A percentile compares a stretch with the other conserved stretches of the same genome.
phyloP scores from a whole-genome alignment of 2,888 invertebrate genomes.

The Drosophila mimetica region DNA sequence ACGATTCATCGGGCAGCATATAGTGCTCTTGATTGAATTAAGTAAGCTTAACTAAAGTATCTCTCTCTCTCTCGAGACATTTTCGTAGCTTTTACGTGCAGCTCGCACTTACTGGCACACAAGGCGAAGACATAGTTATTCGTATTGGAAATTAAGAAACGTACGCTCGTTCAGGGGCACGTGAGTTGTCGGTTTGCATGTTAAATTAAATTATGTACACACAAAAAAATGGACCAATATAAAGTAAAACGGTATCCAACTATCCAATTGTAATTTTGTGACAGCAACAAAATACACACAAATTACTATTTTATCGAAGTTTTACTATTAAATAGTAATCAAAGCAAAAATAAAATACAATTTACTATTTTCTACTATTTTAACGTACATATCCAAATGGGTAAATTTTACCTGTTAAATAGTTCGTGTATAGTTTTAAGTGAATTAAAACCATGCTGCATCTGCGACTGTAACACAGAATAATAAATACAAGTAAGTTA shows the following conservation, averaged over 20 bases:
- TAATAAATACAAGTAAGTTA: constrained; percentile 69
- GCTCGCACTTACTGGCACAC: constrained; percentile 17
- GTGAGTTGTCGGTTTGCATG: constrained; percentile 64
- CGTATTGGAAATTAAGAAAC: constrained; percentile 38
- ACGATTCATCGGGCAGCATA: constrained; percentile 55
- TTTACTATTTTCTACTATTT: too few relatives aligned
- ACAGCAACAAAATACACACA: too few relatives aligned
- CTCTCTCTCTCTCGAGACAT: constrained; percentile 29
- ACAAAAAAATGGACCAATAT: too few relatives aligned
- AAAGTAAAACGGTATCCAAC: too few relatives aligned
- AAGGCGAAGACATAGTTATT: constrained; percentile 32
- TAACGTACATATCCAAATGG: too few relatives aligned
- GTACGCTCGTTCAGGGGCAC: constrained; percentile 51
- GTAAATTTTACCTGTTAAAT: too few relatives aligned
- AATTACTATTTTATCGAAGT: too few relatives aligned
- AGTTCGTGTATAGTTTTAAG: constrained; percentile 79
- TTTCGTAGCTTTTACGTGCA: constrained; percentile 20
- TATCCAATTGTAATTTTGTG: too few relatives aligned
- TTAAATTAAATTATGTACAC: constrained; percentile 78
- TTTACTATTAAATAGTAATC: too few relatives aligned
- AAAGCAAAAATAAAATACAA: too few relatives aligned
- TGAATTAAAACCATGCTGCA: constrained; percentile 73
- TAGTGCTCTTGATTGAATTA: constrained; percentile 75
- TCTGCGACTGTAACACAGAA: constrained; percentile 54
- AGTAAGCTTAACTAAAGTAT: constrained; percentile 51